Evolutionary conservation across 2,113 vertebrate species (phyloP).

Genomic region (Toxostoma redivivum): DNA sequence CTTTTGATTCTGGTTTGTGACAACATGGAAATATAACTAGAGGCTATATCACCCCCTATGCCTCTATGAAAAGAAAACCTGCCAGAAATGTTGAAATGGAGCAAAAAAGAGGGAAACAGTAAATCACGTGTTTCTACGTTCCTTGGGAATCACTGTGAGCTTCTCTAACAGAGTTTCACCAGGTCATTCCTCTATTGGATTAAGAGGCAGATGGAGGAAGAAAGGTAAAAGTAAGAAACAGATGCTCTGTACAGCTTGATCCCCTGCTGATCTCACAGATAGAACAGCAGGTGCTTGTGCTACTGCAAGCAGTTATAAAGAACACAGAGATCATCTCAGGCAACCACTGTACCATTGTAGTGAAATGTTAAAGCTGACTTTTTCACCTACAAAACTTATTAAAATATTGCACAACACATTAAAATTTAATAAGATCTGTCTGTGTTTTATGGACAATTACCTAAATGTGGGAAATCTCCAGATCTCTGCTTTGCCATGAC

Average conservation of each 20-base stretch:
- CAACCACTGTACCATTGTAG: background rate
- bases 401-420: background rate
- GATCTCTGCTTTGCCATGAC: background rate
- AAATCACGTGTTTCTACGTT: background rate
- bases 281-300: background rate
- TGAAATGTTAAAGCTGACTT: background rate
- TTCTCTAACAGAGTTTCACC: background rate
- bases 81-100: background rate
- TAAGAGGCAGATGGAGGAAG: conserved; percentile 6
- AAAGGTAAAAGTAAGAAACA: background rate
- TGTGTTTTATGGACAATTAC: background rate
- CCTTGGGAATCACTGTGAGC: background rate
- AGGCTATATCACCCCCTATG: background rate
- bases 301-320: background rate
- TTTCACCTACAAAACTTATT: background rate
- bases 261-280: background rate
- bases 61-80: background rate
- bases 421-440: background rate
- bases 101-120: background rate
- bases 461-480: background rate
- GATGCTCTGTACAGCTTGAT: background rate
- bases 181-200: background rate
- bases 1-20: background rate
- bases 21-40: background rate
- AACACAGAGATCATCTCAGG: background rate